phyloP scores from a whole-genome alignment of 1,140 invertebrate genomes.

The Drosophila sp. region DNA sequence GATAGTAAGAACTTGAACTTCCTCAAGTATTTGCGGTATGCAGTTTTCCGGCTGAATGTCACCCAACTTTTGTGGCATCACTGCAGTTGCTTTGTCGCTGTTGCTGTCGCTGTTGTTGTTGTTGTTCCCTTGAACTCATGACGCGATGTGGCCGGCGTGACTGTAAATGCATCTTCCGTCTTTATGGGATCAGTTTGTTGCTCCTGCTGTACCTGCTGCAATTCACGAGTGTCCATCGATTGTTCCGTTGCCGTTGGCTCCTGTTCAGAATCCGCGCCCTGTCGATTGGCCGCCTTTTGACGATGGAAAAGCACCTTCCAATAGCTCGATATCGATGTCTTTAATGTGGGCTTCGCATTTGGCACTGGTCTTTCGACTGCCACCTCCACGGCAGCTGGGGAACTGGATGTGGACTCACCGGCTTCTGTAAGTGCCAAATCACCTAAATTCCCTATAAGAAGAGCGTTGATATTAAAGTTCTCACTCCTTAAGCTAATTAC shows the following conservation, averaged over 20 bases:
- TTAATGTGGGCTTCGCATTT: slow-evolving; percentile 46
- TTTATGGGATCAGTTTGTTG: not conserved
- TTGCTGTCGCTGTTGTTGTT: slow-evolving; percentile 9
- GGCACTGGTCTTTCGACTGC: slow-evolving; percentile 16
- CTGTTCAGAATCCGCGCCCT: not conserved
- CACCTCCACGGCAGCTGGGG: not conserved
- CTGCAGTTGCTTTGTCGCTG: slow-evolving; percentile 3
- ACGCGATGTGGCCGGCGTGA: not conserved
- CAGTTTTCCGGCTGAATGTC: not conserved
- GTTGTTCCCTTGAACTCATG: not conserved
- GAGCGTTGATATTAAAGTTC: not conserved
- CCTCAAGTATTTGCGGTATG: slow-evolving; percentile 27
- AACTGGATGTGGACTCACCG: slow-evolving; percentile 4
- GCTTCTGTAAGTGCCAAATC: slow-evolving; percentile 25
- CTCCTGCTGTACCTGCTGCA: slow-evolving; percentile 28
- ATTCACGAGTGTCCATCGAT: slow-evolving; percentile 9
- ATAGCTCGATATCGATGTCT: slow-evolving; percentile 56
- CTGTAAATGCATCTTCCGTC: not conserved
- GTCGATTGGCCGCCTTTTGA: slow-evolving; percentile 39
- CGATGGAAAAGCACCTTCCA: slow-evolving; percentile 67
- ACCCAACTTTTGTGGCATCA: not conserved
- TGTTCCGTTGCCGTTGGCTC: not conserved
- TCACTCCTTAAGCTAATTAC: slow-evolving; percentile 13
- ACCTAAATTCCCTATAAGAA: not conserved
- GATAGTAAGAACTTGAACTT: slow-evolving; percentile 33